Evolutionary conservation across 2,888 invertebrate genomes (phyloP), one percentile per base, ranked within the genome.

Genomic region (Melinopterus prodromus): DNA sequence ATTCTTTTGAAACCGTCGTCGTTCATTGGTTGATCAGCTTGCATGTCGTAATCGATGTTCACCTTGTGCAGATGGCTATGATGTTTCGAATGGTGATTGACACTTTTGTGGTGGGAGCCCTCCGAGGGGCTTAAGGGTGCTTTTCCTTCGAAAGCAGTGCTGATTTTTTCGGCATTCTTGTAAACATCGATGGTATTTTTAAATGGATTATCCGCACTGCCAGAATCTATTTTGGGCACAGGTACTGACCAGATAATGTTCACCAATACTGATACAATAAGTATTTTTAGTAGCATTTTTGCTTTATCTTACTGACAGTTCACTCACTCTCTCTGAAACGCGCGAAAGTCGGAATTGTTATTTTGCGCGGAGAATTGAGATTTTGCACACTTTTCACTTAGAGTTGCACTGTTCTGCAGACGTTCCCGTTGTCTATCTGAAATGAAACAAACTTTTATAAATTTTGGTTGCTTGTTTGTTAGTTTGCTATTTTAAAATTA

Each of bases 1-100:
- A 72, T 72, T 35, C 35, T 72, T 6, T 72, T 72, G 12, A 72
- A 72, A 14, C 72, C 72, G 26, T 72, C 72, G 36, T 72, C 72
- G 26, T 72, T 72, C 26, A 72, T 6, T 14, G 72, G 72, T 26
- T 72, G 72, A 26, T 72, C 72, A 1, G 2, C 72, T 14, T 14
- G 71, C 53, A 53, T 53, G 12, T 53, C 53, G 5, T 53, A 53
- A 53, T 53, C 53, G 2, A 53, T 9, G 12, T 53, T 53, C 1
- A 12, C 5, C 1, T 7, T 53, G 53, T 53, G 53, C 0, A 53
- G 53, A 53, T 53, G 53, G 53, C 12, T 53, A 53, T 53, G 53
- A 12, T 53, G 53, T 4, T 53, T 53, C 12, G 53, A 1, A 12
- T 53, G 53, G 53, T 9, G 53, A 12, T 53, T 26, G 26, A 26